These are phyloP conservation scores for Heliothis peltigera DNA, from an alignment of 2,888 invertebrate species.

Conservation along the genomic window DNA sequence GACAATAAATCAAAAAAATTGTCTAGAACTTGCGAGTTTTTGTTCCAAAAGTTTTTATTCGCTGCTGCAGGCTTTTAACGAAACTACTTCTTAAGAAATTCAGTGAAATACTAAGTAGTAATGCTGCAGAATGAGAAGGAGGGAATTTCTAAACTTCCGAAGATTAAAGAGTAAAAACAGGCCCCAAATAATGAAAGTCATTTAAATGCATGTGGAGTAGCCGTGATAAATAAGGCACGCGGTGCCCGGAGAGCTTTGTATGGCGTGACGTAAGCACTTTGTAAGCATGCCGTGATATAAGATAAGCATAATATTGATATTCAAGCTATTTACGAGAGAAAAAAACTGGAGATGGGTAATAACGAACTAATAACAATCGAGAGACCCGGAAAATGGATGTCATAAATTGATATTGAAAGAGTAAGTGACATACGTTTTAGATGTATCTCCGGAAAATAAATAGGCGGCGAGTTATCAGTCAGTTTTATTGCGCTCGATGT, in stretches of 20 bases:
- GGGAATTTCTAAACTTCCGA: background rate
- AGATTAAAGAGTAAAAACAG: background rate
- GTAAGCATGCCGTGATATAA: background rate
- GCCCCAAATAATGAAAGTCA: conserved; percentile 21
- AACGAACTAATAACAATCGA: conserved; percentile 31
- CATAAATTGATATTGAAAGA: conserved; percentile 61
- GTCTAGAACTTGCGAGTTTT: conserved; percentile 32
- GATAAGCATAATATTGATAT: conserved; percentile 1
- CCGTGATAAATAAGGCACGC: conserved; percentile 5
- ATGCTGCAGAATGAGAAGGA: conserved; percentile 10
- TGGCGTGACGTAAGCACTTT: conserved; percentile 8
- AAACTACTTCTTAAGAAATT: conserved; percentile 27
- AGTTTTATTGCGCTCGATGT: conserved; percentile 52
- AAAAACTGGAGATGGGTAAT: background rate
- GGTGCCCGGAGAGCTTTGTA: background rate
- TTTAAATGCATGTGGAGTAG: conserved; percentile 20
- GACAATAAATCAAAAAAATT: conserved; percentile 54
- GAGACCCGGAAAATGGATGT: conserved; percentile 41
- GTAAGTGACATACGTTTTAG: conserved; percentile 37
- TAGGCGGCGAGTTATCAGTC: conserved; percentile 49
- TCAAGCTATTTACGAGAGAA: conserved; percentile 7
- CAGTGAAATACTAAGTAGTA: conserved; percentile 19
- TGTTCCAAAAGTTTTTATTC: conserved; percentile 36
- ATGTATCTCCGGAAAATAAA: conserved; percentile 46
- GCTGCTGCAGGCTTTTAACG: conserved; percentile 20